These are phyloP conservation scores for Channa argus DNA, from an alignment of 2,113 vertebrate genomes.

Conservation along the genomic window DNA sequence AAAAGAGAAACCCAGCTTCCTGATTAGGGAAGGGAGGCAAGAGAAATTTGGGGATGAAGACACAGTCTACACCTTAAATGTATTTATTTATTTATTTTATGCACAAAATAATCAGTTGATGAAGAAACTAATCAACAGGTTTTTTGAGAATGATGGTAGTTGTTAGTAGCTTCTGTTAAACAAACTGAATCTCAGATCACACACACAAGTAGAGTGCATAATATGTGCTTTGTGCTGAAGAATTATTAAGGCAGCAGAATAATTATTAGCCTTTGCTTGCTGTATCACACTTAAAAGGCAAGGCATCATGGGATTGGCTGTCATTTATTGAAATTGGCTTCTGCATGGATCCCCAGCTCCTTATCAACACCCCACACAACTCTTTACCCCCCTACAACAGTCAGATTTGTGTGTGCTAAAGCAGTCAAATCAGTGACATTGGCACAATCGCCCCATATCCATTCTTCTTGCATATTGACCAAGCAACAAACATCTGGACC, in stretches of 20 bases:
- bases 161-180: not conserved
- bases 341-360: not conserved
- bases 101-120: too few species aligned
- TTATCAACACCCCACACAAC: constrained; percentile 29
- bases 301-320: constrained; percentile 25
- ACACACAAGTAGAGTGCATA: not conserved
- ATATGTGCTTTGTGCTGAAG: too few species aligned
- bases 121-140: too few species aligned
- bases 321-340: constrained; percentile 31
- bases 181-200: not conserved
- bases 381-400: constrained; percentile 5
- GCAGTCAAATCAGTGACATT: not conserved
- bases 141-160: too few species aligned
- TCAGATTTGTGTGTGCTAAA: constrained; percentile 6
- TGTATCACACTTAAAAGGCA: too few species aligned
- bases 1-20: too few species aligned
- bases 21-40: too few species aligned
- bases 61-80: too few species aligned
- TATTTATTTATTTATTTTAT: too few species aligned
- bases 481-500: not conserved
- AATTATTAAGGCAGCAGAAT: too few species aligned
- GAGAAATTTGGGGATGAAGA: too few species aligned
- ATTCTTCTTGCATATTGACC: constrained; percentile 17
- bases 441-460: constrained; percentile 1
- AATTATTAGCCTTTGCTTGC: too few species aligned